These are phyloP conservation scores for Pampusana beccarii DNA, from an alignment of 2,113 vertebrate genomes.

Conservation along the genomic window DNA sequence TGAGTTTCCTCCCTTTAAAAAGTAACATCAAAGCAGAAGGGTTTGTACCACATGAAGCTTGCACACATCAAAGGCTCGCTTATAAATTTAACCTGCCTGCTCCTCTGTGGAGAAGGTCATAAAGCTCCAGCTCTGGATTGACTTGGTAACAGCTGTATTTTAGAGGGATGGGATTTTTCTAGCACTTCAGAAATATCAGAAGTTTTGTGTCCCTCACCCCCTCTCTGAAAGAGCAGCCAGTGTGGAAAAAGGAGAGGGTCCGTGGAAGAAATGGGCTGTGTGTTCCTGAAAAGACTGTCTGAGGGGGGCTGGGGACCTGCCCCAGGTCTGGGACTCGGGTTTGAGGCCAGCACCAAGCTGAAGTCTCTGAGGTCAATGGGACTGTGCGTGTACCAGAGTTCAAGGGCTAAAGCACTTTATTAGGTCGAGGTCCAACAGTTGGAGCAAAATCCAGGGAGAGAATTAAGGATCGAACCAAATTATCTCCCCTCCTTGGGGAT, in stretches of 20 bases:
- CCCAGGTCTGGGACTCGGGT: neutral
- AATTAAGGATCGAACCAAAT: neutral
- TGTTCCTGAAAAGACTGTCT: neutral
- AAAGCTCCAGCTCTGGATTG: neutral
- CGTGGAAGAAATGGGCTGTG: neutral
- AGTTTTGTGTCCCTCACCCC: neutral
- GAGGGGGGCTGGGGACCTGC: neutral
- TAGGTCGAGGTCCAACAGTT: neutral
- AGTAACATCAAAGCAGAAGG: constrained; percentile 30
- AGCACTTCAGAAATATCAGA: neutral
- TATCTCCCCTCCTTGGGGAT: neutral
- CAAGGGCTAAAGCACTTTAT: neutral
- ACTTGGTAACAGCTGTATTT: neutral
- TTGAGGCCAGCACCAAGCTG: neutral
- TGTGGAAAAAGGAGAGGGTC: neutral
- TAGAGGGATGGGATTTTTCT: neutral
- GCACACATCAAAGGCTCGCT: constrained; percentile 38
- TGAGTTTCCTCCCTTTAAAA: neutral
- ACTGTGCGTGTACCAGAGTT: neutral
- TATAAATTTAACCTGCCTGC: neutral
- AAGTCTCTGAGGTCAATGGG: neutral
- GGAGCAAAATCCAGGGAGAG: neutral
- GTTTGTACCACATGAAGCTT: neutral
- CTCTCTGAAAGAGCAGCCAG: neutral
- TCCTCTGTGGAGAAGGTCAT: neutral